Evolutionary conservation across 2,113 vertebrate species (phyloP).

Genomic region (Rhipidura dahli): DNA sequence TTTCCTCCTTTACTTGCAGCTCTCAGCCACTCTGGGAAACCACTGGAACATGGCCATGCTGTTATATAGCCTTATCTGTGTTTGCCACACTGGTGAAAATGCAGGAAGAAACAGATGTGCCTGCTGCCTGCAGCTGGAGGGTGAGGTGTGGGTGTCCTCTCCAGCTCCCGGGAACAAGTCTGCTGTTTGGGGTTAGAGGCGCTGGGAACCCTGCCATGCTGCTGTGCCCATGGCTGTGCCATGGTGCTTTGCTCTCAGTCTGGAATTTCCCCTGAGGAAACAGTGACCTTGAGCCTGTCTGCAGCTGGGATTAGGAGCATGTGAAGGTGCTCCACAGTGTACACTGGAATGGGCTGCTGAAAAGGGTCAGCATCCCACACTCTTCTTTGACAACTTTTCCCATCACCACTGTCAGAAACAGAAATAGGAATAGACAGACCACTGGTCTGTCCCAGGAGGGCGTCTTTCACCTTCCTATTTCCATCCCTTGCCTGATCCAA

Average conservation of each 20-base stretch:
- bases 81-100: not conserved
- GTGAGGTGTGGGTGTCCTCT: not conserved
- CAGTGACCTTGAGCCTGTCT: not conserved
- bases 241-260: not conserved
- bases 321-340: not conserved
- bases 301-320: not conserved
- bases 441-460: not conserved
- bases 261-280: not conserved
- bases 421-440: not conserved
- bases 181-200: not conserved
- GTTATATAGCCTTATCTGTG: not conserved
- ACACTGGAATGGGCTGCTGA: not conserved
- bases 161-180: not conserved
- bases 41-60: not conserved
- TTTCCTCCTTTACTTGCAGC: not conserved
- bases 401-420: not conserved
- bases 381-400: not conserved
- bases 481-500: not conserved
- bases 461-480: not conserved
- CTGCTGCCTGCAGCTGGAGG: not conserved
- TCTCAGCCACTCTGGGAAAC: not conserved
- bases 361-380: not conserved
- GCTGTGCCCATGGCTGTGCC: not conserved
- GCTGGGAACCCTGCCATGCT: not conserved
- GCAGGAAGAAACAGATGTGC: not conserved